Evolutionary conservation across 2,797 vertebrate species (phyloP).

Genomic region (Chelon labrosus): DNA sequence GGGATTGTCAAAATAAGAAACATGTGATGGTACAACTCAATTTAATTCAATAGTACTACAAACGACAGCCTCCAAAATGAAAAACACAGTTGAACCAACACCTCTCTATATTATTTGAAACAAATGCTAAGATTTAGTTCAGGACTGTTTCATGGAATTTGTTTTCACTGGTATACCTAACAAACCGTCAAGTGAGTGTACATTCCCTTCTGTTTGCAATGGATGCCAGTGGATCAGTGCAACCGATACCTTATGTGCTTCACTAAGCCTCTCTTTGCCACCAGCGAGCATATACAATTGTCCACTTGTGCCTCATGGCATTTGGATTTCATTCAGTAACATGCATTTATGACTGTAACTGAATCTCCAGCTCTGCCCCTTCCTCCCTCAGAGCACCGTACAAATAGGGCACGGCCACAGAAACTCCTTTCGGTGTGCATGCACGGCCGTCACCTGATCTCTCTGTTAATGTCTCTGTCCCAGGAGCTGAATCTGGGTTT

Average conservation of each 20-base stretch:
- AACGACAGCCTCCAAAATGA: no score
- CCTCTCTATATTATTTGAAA: no score
- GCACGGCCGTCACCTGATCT: conserved; percentile 64
- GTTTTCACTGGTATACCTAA: no score
- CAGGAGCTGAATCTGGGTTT: conserved; percentile 79
- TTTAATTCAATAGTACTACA: no score
- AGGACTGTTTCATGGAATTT: no score
- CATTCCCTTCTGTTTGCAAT: background rate
- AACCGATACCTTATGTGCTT: conserved; percentile 1
- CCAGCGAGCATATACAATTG: conserved; percentile 15
- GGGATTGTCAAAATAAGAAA: no score
- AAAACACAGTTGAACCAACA: no score
- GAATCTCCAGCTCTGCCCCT: conserved; percentile 34
- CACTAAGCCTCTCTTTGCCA: conserved; percentile 5
- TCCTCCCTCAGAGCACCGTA: conserved; percentile 12
- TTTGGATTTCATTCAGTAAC: conserved; percentile 47
- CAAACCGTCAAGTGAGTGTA: no score
- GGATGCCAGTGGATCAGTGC: conserved; percentile 20
- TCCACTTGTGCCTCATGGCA: conserved; percentile 34
- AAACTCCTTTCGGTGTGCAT: conserved; percentile 48
- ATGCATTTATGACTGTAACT: conserved; percentile 49
- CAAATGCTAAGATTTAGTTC: no score
- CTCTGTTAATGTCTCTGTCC: conserved; percentile 61
- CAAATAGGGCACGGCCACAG: conserved; percentile 56
- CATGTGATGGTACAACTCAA: no score